Conservation (phyloP, 2,888 invertebrate species). For the Aquatica leii region DNA sequence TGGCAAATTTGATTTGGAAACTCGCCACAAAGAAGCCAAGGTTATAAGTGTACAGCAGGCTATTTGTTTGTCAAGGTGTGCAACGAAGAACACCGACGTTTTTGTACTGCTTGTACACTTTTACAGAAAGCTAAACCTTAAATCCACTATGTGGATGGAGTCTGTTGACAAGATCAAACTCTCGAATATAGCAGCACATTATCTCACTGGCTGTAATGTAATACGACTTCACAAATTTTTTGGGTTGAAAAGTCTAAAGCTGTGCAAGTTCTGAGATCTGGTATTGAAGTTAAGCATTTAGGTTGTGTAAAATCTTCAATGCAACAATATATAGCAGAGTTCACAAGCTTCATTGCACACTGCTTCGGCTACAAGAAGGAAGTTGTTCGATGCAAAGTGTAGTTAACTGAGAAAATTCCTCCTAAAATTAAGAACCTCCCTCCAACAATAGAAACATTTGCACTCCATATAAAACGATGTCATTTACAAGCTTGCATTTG, state of each 20-base stretch:
- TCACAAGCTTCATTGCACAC: conserved; percentile 7
- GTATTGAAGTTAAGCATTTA: conserved; percentile 7
- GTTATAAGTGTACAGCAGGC: conserved; percentile 1
- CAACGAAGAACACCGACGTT: not conserved
- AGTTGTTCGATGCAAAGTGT: conserved; percentile 13
- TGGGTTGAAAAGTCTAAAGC: conserved; percentile 6
- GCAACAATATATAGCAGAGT: conserved; percentile 3
- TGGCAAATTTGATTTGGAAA: conserved; percentile 1
- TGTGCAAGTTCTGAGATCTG: conserved; percentile 6
- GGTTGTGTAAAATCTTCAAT: conserved; percentile 6
- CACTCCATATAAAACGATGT: conserved; percentile 9
- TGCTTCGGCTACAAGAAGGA: conserved; percentile 10
- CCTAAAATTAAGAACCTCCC: conserved; percentile 9
- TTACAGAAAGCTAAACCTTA: not conserved
- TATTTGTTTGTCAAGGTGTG: not conserved
- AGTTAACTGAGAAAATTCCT: conserved; percentile 5
- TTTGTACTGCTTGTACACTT: conserved; percentile 5
- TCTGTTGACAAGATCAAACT: no score
- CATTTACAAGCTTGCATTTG: conserved; percentile 9
- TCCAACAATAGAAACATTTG: not conserved
- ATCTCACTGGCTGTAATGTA: not conserved
- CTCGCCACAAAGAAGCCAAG: not conserved
- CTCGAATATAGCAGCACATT: conserved; percentile 8
- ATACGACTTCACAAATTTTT: conserved; percentile 8
- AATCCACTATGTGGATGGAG: not conserved